A percentile compares a stretch with the other conserved stretches of the same genome.
These are phyloP conservation scores for Hemitrygon akajei DNA, from an alignment of 2,797 vertebrate genomes.

Conservation along the genomic window DNA sequence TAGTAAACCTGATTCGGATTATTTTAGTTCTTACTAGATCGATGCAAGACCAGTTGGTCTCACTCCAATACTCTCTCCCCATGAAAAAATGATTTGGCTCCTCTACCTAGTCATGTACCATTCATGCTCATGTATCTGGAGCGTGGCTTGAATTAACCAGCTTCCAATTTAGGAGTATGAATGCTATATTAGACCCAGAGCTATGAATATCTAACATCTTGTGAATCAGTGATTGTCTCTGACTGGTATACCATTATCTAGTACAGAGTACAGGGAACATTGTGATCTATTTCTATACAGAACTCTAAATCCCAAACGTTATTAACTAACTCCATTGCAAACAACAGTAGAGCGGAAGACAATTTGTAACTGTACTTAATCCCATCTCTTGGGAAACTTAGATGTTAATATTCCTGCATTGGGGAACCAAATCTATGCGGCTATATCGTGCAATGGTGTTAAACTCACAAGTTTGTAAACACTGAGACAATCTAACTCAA, in stretches of 20 bases:
- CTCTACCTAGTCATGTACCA: no score
- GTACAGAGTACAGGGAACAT: neutral
- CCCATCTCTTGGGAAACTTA: neutral
- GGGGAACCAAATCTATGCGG: neutral
- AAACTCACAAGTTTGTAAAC: neutral
- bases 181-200: no score
- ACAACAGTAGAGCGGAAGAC: neutral
- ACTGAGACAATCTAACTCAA: neutral
- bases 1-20: no score
- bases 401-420: neutral
- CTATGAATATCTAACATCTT: neutral
- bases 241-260: neutral
- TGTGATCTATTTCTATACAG: neutral
- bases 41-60: no score
- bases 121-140: no score
- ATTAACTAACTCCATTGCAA: neutral
- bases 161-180: no score
- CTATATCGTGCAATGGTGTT: neutral
- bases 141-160: no score
- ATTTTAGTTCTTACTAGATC: no score
- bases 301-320: neutral
- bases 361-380: neutral
- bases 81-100: no score
- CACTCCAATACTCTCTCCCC: no score
- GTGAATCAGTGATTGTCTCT: neutral